Base-by-base conservation (phyloP, 30 jellyfish, hydroid and myxozoan species). In the Chironex yamaguchii region DNA sequence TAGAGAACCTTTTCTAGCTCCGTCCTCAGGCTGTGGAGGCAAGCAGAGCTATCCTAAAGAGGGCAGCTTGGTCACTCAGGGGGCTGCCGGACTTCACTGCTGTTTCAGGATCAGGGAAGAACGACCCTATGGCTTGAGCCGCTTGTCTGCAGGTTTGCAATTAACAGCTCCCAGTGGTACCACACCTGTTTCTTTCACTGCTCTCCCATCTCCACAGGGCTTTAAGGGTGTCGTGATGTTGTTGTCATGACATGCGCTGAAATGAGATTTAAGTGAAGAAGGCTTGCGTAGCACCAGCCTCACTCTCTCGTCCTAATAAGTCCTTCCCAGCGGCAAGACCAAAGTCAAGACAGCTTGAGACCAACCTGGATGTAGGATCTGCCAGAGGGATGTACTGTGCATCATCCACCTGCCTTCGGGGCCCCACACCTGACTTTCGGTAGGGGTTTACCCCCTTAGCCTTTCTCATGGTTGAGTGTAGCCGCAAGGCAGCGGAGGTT, bases 1-100 rank as follows among this genome's bases (percentile, higher is more conserved):
- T 67, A 28, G 81, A 34, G 66, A 54, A 67, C 65, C 81, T 67
- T 67, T 67, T 67, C 81, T 67, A 67, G 81, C 69, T 52, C 69
- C 11, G 11, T 52, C 69, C 69, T 52, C 69, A 1, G 69, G 69
- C 69, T 52, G 2, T 1, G 2, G 69, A 52, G 69, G 11, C 69
- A 52, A 52, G 69, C 69, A 52, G 69, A 52, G 69, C 69, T 52
- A 11, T 52, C 69, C 69, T 52, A 52, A 52, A 52, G 69, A 52
- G 69, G 69, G 69, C 69, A 1, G 69, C 69, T 52, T 52, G 69
- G 69, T 52, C 69, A 52, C 69, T 52, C 69, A 52, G 69, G 69
- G 69, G 69, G 69, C 69, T 11, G 69, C 69, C 69, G 69, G 11
- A 52, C 69, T 52, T 52, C 69, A 31, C 69, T 52, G 6, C 69